Evolutionary conservation across 2,797 vertebrate species (phyloP).

Genomic region (Schizopygopsis pylzovi): DNA sequence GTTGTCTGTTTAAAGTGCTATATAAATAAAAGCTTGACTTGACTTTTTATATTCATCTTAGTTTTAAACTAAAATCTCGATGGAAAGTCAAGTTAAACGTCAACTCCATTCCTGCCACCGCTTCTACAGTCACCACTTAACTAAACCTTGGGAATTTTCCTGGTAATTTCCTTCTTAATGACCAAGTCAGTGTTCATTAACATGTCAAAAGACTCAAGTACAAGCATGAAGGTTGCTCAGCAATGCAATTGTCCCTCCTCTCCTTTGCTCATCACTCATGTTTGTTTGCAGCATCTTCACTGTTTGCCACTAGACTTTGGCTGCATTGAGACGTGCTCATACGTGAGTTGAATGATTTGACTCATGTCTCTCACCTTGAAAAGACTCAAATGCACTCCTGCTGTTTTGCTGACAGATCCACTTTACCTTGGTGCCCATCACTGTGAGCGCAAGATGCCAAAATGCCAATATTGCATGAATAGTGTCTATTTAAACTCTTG

Average conservation of each 20-base stretch:
- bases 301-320: constrained; percentile 37
- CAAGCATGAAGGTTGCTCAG: constrained; percentile 34
- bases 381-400: constrained; percentile 47
- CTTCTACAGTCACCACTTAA: neutral
- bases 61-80: neutral
- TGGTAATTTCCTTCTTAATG: neutral
- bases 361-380: constrained; percentile 57
- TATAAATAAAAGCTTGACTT: neutral
- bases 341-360: constrained; percentile 49
- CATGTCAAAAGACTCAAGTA: constrained; percentile 33
- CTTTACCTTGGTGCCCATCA: constrained; percentile 46
- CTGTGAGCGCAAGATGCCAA: constrained; percentile 40
- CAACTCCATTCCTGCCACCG: neutral
- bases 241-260: constrained; percentile 5
- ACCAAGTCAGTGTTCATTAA: constrained; percentile 1
- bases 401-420: constrained; percentile 41
- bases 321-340: constrained; percentile 51
- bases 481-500: constrained; percentile 53
- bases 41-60: neutral
- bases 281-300: constrained; percentile 36
- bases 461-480: constrained; percentile 51
- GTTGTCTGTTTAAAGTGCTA: neutral
- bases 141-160: neutral
- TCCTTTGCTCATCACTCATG: constrained; percentile 44
- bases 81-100: neutral